phyloP scores from a whole-genome alignment of 2,797 vertebrate genomes.

The Eulemur mongoz region DNA sequence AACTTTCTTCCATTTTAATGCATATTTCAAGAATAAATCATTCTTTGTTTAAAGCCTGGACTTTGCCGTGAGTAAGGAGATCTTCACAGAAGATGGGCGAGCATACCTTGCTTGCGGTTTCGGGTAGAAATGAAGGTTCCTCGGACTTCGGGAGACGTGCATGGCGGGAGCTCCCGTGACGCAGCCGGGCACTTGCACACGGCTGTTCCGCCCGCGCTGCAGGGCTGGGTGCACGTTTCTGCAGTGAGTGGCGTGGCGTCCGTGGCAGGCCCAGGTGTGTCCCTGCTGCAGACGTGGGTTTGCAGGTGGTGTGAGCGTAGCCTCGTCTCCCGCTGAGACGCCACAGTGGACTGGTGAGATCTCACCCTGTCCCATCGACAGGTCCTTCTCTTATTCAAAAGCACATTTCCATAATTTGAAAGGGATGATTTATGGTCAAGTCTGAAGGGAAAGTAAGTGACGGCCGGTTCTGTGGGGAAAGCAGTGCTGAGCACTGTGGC shows the following conservation, averaged over 20 bases:
- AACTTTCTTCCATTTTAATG: neutral
- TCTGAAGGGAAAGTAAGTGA: neutral
- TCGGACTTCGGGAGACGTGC: no score
- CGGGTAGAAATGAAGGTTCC: neutral
- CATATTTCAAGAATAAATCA: neutral
- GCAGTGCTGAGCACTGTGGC: accelerated
- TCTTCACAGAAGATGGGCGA: neutral
- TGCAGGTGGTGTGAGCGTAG: no score
- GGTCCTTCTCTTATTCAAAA: neutral
- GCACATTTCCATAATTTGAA: neutral
- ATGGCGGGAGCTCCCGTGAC: neutral
- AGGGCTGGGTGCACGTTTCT: no score
- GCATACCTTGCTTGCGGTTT: accelerated
- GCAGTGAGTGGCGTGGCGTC: neutral
- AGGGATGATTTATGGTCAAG: neutral
- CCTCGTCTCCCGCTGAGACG: neutral
- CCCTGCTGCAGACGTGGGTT: neutral
- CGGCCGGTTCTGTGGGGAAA: neutral
- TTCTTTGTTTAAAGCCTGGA: neutral
- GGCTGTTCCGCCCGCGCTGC: accelerated
- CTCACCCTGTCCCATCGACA: no score
- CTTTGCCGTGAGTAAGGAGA: neutral
- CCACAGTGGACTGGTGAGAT: no score
- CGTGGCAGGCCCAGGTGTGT: neutral
- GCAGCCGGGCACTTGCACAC: no score